These are phyloP conservation scores for Pterophyllum scalare DNA, from an alignment of 2,113 vertebrate genomes.

Conservation along the genomic window DNA sequence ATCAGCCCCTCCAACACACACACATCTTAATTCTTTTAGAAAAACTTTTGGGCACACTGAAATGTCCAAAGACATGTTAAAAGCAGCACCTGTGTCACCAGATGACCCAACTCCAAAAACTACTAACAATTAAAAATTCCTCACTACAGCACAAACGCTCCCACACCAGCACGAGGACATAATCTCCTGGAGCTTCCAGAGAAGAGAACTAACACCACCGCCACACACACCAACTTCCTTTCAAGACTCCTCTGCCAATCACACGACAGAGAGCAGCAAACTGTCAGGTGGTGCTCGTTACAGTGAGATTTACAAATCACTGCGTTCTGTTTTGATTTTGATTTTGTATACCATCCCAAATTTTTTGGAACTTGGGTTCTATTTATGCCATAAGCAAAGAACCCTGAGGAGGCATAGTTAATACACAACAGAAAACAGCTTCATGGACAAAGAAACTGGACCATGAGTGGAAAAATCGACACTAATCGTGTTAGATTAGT, in stretches of 20 bases:
- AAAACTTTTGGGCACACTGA: not conserved
- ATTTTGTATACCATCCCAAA: not conserved
- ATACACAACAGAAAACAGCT: not conserved
- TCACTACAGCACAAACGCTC: not conserved
- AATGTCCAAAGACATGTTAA: not conserved
- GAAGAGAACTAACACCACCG: not conserved
- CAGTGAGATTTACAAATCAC: not conserved
- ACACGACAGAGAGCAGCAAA: not conserved
- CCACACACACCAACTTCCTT: not conserved
- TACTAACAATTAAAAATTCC: not conserved
- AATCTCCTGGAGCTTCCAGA: not conserved
- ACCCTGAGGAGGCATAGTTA: not conserved
- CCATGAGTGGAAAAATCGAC: not conserved
- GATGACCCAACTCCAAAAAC: not conserved
- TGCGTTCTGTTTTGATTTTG: too few species aligned
- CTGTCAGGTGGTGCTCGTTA: not conserved
- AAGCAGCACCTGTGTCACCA: not conserved
- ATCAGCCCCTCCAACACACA: too few species aligned
- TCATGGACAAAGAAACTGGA: not conserved
- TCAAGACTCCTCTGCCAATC: not conserved
- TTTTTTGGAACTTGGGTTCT: not conserved
- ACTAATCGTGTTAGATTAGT: not conserved
- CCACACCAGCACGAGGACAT: fast-evolving
- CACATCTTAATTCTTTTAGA: too few species aligned
- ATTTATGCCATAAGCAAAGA: not conserved